A percentile compares a stretch with the other conserved stretches of the same genome.
Evolutionary conservation across 2,797 vertebrate species (phyloP).

Genomic region (Podargus strigoides): DNA sequence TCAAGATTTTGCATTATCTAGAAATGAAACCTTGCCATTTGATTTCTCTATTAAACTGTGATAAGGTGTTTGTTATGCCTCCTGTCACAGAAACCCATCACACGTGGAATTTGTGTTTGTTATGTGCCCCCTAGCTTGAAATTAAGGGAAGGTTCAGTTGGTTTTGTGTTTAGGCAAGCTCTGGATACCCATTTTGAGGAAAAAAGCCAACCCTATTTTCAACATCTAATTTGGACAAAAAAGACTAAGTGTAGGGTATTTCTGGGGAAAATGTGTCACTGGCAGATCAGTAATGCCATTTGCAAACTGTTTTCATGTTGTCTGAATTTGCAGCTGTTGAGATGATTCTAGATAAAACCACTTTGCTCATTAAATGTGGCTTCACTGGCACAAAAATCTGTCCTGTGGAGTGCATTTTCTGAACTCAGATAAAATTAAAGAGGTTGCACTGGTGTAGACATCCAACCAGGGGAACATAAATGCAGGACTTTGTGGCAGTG

Average conservation of each 20-base stretch:
- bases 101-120: not conserved
- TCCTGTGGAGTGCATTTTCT: not conserved
- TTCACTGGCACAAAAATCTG: not conserved
- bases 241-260: not conserved
- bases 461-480: not conserved
- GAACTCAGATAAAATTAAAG: not conserved
- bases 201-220: not conserved
- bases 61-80: not conserved
- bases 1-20: not conserved
- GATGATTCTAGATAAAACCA: not conserved
- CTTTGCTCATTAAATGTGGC: not conserved
- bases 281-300: not conserved
- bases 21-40: too few relatives aligned
- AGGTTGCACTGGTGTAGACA: not conserved
- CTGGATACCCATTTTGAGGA: not conserved
- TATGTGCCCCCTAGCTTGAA: not conserved
- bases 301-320: not conserved
- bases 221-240: not conserved
- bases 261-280: not conserved
- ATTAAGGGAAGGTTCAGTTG: not conserved
- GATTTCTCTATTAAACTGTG: not conserved
- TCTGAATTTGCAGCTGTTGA: not conserved
- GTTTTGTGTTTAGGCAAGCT: not conserved
- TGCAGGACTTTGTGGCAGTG: too few relatives aligned
- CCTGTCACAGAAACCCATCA: not conserved